A percentile compares a stretch with the other conserved stretches of the same genome.
These are phyloP conservation scores for Leptodactylus fuscus DNA, from an alignment of 2,113 vertebrate species.

Conservation along the genomic window DNA sequence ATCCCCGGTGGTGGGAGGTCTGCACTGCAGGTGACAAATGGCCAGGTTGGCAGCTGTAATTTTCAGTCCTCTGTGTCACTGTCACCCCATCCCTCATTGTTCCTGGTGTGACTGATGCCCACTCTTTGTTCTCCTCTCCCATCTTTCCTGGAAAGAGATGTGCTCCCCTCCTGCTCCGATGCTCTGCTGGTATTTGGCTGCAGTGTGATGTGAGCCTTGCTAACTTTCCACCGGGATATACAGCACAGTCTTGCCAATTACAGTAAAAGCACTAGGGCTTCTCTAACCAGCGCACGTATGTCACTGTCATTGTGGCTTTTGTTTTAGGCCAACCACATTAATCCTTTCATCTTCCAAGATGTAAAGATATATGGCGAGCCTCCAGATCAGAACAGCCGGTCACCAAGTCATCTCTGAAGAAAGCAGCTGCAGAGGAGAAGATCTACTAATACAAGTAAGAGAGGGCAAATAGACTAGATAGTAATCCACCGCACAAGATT, in stretches of 20 bases:
- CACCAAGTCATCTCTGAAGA: too few species aligned
- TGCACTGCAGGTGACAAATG: too few species aligned
- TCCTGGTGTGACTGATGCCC: not conserved
- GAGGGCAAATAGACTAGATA: too few species aligned
- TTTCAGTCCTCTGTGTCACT: not conserved
- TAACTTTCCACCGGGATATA: not conserved
- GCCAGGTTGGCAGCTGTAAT: not conserved
- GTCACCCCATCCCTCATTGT: not conserved
- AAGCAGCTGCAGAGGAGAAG: too few species aligned
- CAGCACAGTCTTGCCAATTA: conserved; percentile 6
- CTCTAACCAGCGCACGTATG: not conserved
- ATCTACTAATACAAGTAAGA: too few species aligned
- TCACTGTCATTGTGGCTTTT: not conserved
- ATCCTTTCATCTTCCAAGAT: conserved; percentile 26
- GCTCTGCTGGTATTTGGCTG: not conserved
- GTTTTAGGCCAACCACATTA: not conserved
- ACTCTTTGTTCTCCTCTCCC: not conserved
- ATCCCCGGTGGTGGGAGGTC: too few species aligned
- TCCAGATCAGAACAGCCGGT: too few species aligned
- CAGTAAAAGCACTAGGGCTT: not conserved
- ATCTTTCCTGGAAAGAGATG: not conserved
- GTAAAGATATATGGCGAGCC: not conserved
- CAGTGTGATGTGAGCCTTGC: too few species aligned
- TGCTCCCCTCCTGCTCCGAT: too few species aligned
- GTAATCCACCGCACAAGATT: too few species aligned